Percentiles rank a stretch among this genome's conserved stretches.
These are phyloP conservation scores for Scopus umbretta DNA, from an alignment of 2,113 vertebrate species.

Conservation along the genomic window DNA sequence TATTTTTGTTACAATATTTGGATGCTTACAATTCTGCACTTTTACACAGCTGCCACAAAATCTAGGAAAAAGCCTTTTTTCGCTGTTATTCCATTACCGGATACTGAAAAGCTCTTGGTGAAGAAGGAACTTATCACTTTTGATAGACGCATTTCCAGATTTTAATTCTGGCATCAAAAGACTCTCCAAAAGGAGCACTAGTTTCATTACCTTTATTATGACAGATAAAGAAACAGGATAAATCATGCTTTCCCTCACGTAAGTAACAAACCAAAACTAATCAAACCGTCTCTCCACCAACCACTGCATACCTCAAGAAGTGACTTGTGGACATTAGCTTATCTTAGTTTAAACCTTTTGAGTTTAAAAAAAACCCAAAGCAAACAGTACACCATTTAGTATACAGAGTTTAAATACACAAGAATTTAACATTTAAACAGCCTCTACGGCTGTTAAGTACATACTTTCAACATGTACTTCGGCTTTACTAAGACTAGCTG, in stretches of 20 bases:
- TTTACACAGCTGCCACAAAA: background rate
- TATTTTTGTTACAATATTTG: background rate
- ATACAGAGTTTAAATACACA: background rate
- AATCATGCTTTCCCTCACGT: background rate
- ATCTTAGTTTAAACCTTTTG: background rate
- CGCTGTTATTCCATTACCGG: background rate
- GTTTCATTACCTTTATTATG: background rate
- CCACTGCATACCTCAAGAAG: background rate
- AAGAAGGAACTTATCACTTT: background rate
- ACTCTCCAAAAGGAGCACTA: background rate
- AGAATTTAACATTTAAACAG: background rate
- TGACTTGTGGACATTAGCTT: background rate
- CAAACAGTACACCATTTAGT: background rate
- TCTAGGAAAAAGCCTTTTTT: background rate
- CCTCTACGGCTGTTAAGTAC: background rate
- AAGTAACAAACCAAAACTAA: background rate
- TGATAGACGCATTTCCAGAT: background rate
- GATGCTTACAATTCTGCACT: background rate
- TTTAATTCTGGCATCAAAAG: background rate
- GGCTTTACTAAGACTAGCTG: background rate
- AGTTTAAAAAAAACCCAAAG: background rate
- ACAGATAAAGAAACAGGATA: background rate
- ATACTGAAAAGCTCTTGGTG: background rate
- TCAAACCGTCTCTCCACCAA: background rate
- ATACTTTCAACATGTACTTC: background rate